Conservation (phyloP, 2,797 vertebrate species). For the Chelonia mydas region DNA sequence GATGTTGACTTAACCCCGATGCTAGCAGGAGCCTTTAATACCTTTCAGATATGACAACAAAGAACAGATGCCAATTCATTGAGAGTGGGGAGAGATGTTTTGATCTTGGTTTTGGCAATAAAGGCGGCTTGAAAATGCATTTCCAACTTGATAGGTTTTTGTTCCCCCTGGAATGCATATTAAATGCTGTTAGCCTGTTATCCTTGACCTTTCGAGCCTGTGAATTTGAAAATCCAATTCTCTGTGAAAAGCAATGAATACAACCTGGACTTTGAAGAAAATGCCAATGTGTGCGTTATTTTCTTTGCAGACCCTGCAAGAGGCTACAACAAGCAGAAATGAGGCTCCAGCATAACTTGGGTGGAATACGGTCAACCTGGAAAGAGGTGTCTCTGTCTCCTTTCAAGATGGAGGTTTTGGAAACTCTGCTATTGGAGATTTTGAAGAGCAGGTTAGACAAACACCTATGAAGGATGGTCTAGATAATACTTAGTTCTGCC, state of each 20-base stretch:
- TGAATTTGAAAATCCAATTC: slow-evolving; percentile 79
- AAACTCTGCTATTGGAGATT: no score
- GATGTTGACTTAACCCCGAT: slow-evolving; percentile 62
- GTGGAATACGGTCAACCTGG: background rate
- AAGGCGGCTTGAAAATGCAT: slow-evolving; percentile 22
- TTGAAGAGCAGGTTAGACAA: no score
- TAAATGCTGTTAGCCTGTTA: slow-evolving; percentile 77
- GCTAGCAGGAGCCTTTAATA: slow-evolving; percentile 63
- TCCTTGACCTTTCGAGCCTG: slow-evolving; percentile 72
- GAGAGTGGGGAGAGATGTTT: slow-evolving; percentile 53
- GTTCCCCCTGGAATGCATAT: slow-evolving; percentile 70
- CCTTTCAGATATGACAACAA: slow-evolving; percentile 62
- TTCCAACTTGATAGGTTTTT: slow-evolving; percentile 58
- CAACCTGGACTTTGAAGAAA: slow-evolving; percentile 62
- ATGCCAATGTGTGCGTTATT: slow-evolving; percentile 51
- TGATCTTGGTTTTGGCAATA: slow-evolving; percentile 63
- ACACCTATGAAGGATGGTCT: background rate
- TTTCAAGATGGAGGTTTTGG: background rate
- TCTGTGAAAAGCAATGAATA: slow-evolving; percentile 58
- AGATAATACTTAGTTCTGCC: no score
- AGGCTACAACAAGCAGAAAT: slow-evolving; percentile 13
- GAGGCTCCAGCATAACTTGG: background rate
- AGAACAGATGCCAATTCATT: slow-evolving; percentile 51
- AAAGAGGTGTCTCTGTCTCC: background rate
- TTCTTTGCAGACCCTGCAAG: slow-evolving; percentile 19